A percentile compares a stretch with the other conserved stretches of the same genome.
Evolutionary conservation across 2,797 vertebrate genomes (phyloP).

Genomic region (Darevskia mixta): DNA sequence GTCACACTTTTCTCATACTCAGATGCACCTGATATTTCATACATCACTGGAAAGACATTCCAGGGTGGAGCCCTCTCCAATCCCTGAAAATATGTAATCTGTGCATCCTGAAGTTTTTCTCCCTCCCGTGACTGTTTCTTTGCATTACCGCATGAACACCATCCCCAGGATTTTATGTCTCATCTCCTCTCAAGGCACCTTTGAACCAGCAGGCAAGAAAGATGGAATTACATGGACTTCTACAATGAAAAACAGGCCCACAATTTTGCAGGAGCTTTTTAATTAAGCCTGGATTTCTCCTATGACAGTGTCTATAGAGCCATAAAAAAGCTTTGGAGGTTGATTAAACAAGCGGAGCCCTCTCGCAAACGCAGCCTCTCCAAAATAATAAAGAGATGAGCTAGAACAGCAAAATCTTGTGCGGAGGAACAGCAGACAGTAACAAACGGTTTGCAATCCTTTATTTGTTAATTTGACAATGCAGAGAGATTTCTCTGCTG

Average conservation of each 20-base stretch:
- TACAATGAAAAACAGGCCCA: not conserved
- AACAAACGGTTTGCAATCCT: constrained; percentile 12
- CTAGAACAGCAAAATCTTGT: constrained; percentile 23
- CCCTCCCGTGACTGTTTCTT: not conserved
- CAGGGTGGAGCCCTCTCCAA: not conserved
- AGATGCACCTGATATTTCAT: not conserved
- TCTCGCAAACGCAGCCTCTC: not conserved
- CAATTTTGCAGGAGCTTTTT: constrained; percentile 8
- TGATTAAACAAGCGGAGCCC: constrained; percentile 21
- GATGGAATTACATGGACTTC: not conserved
- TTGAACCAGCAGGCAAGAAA: not conserved
- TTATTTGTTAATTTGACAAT: constrained; percentile 37
- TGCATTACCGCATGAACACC: not conserved
- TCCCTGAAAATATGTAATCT: not conserved
- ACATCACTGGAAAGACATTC: not conserved
- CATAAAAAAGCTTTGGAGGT: constrained; percentile 27
- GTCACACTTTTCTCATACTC: not conserved
- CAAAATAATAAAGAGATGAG: constrained; percentile 30
- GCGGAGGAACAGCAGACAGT: not conserved
- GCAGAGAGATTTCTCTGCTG: not conserved
- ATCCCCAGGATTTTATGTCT: not conserved
- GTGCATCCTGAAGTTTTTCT: not conserved
- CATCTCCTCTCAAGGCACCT: fast-evolving
- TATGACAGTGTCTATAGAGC: constrained; percentile 14
- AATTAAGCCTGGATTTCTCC: constrained; percentile 39